These are phyloP conservation scores for Drosophila affinis DNA, from an alignment of 2,888 invertebrate genomes.

Conservation along the genomic window DNA sequence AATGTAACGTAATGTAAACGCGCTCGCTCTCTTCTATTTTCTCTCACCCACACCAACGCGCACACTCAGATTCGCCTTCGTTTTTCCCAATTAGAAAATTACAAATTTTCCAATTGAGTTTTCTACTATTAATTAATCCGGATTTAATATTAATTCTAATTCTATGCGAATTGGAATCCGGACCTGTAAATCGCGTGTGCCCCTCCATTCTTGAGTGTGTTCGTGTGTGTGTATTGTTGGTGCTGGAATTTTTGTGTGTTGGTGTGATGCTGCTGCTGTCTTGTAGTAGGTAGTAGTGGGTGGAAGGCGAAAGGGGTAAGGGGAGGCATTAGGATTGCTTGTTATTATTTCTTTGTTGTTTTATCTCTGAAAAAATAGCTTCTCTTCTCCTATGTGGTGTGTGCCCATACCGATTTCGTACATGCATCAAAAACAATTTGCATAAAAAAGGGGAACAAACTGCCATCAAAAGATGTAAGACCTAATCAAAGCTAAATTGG, in stretches of 20 bases:
- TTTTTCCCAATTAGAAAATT: constrained; percentile 48
- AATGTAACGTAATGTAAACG: constrained; percentile 65
- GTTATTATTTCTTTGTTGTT: constrained; percentile 79
- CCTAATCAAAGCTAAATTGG: constrained; percentile 64
- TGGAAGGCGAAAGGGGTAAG: constrained; percentile 20
- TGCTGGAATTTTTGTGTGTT: constrained; percentile 25
- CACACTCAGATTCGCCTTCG: constrained; percentile 21
- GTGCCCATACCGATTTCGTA: constrained; percentile 58
- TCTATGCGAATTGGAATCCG: neutral
- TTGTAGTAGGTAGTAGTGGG: constrained; percentile 27
- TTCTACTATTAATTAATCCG: constrained; percentile 54
- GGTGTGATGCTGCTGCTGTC: constrained; percentile 9
- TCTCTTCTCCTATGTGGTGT: constrained; percentile 43
- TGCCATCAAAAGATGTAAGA: constrained; percentile 53
- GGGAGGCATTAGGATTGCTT: constrained; percentile 70
- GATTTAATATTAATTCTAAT: constrained; percentile 20
- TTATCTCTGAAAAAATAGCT: constrained; percentile 77
- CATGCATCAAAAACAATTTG: constrained; percentile 64
- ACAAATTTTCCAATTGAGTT: constrained; percentile 58
- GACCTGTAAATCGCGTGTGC: neutral
- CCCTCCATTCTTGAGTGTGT: constrained; percentile 37
- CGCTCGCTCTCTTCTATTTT: constrained; percentile 36
- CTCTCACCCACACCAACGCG: constrained; percentile 1
- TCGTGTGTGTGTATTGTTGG: constrained; percentile 19
- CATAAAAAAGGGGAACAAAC: constrained; percentile 41